Evolutionary conservation across 1,140 invertebrate species (phyloP).

Genomic region (Cyclargus thomasi): DNA sequence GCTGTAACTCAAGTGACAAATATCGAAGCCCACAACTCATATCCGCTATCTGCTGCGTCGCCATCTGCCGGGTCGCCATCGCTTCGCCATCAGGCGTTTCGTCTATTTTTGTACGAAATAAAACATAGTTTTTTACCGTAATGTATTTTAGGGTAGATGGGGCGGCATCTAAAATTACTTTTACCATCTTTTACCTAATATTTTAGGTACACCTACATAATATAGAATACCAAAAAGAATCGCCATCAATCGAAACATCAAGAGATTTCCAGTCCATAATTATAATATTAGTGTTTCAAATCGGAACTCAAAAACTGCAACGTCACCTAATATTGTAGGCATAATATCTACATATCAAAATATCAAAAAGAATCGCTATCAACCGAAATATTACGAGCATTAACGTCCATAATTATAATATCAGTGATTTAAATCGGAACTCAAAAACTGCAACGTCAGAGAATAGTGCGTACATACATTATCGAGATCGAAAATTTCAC

Average conservation of each 20-base stretch:
- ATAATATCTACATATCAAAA: no score
- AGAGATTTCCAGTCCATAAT: no score
- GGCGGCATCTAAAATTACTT: not conserved
- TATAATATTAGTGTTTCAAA: no score
- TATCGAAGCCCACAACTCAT: slow-evolving; percentile 75
- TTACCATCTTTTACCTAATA: no score
- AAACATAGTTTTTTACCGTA: slow-evolving; percentile 65
- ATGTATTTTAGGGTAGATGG: slow-evolving; percentile 55
- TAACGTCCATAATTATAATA: slow-evolving; percentile 23
- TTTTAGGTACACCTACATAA: no score
- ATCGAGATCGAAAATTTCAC: slow-evolving; percentile 74
- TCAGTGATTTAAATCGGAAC: slow-evolving; percentile 37
- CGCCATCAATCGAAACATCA: no score
- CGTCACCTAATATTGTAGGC: no score
- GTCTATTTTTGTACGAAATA: slow-evolving; percentile 73
- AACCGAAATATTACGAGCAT: slow-evolving; percentile 9
- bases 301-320: no score
- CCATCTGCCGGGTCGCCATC: slow-evolving; percentile 73
- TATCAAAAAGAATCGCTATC: no score
- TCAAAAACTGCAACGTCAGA: slow-evolving; percentile 41
- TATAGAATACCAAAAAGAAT: no score
- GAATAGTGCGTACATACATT: slow-evolving; percentile 66
- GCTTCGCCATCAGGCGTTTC: slow-evolving; percentile 70
- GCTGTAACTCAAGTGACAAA: slow-evolving; percentile 76
- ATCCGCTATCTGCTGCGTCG: slow-evolving; percentile 69